These are phyloP conservation scores for Ennomos fuscantarius DNA, from an alignment of 2,888 invertebrate species.

Conservation along the genomic window DNA sequence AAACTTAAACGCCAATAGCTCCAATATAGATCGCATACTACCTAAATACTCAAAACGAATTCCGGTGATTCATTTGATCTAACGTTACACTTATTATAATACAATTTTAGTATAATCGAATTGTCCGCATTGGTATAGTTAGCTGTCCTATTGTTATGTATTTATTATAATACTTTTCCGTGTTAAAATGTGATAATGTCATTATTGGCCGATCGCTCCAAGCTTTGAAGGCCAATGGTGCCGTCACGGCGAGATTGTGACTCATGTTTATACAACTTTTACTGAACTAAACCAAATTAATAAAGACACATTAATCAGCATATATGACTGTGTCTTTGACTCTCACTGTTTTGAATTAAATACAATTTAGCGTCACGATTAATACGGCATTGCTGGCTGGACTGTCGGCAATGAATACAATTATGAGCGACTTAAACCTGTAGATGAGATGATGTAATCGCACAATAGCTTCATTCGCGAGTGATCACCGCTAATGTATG, in stretches of 20 bases:
- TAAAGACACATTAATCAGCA: slow-evolving; percentile 23
- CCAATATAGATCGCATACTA: slow-evolving; percentile 30
- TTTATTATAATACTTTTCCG: slow-evolving; percentile 8
- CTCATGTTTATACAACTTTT: slow-evolving; percentile 22
- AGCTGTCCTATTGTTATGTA: neutral
- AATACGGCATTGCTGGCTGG: neutral
- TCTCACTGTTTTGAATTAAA: slow-evolving; percentile 17
- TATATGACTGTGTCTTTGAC: slow-evolving; percentile 15
- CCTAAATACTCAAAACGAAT: slow-evolving; percentile 3
- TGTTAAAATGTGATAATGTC: slow-evolving; percentile 12
- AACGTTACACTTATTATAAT: slow-evolving; percentile 1
- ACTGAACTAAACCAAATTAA: slow-evolving; percentile 26
- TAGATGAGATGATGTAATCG: slow-evolving; percentile 35
- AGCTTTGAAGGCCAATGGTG: slow-evolving; percentile 20
- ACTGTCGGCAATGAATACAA: neutral
- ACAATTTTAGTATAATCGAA: neutral
- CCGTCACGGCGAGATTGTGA: slow-evolving; percentile 21
- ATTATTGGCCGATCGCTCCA: slow-evolving; percentile 6
- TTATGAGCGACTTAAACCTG: slow-evolving; percentile 6
- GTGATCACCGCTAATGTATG: slow-evolving; percentile 59
- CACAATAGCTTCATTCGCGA: slow-evolving; percentile 55
- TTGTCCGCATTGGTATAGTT: neutral
- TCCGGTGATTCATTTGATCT: slow-evolving; percentile 9
- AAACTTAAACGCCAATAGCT: slow-evolving; percentile 34
- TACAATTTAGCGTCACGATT: slow-evolving; percentile 2